Base-by-base conservation (phyloP, 2,888 invertebrate genomes). In the Ecdyonurus torrentis region DNA sequence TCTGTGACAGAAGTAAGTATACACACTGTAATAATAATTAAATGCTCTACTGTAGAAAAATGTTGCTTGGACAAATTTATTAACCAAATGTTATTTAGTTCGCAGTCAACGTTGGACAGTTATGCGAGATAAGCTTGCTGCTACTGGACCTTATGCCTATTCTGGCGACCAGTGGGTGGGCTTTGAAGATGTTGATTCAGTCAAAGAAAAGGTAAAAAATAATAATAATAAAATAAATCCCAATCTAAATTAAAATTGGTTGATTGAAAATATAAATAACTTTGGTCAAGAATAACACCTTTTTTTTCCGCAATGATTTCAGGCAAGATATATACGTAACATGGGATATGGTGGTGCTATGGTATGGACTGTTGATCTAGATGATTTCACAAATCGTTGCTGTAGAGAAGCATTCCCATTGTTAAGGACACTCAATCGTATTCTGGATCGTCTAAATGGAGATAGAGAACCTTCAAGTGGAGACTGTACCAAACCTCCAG, bases 311-410 rank as follows among this genome's bases (percentile, higher is more conserved):
- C 59, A 10, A 62, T 52, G 59, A 37, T 59, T 66, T 60, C 74
- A 87, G 83, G 85, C 82, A 18, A 77, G 84, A 67, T 93, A 88
- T 78, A 86, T 91, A 1, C 76, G 82, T 64, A 77, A 80, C 2
- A 81, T 83, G 70, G 86, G 86, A 0, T 83, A 87, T 65, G 91
- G 88, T 0, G 93, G 93, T 2, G 85, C 88, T 7, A 85, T 88
- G 58, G 88, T 90, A 0, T 93, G 91, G 91, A 91, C 92, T 0
- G 80, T 91, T 1, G 93, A 93, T 72, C 73, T 93, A 68, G 92
- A 93, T 68, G 93, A 94, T 73, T 92, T 89, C 72, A 83, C 81
- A 67, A 93, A 93, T 74, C 80, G 83, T 1, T 94, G 93, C 72
- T 92, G 93, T 71, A 77, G 77, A 2, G 91, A 90, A 70, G 76